Evolutionary conservation across 2,113 vertebrate species (phyloP).

Genomic region (Ictalurus punctatus): DNA sequence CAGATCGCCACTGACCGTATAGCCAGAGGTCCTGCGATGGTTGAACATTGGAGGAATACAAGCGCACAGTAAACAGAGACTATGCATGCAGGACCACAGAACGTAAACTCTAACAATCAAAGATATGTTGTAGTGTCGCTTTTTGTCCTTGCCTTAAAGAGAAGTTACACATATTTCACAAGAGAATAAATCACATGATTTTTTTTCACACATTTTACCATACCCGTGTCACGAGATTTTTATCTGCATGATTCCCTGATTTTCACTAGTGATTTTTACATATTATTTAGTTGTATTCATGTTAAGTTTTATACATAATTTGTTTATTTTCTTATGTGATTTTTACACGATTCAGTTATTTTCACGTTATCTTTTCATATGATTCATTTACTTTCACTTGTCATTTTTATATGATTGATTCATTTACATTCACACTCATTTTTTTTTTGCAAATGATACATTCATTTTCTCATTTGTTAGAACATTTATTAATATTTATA

Average conservation of each 20-base stretch:
- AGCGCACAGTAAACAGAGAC: slow-evolving; percentile 15
- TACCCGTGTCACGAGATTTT: neutral
- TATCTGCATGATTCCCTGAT: neutral
- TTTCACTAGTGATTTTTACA: neutral
- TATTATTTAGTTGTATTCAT: neutral
- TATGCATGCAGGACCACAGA: neutral
- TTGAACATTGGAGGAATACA: slow-evolving; percentile 22
- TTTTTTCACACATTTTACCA: neutral
- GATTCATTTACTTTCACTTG: neutral
- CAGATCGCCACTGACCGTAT: slow-evolving; percentile 54
- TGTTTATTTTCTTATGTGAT: neutral
- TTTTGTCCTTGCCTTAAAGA: slow-evolving; percentile 6
- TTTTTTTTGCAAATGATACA: neutral
- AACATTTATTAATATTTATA: neutral
- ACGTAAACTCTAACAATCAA: slow-evolving; percentile 11
- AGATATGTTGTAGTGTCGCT: neutral
- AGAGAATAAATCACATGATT: neutral
- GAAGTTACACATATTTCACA: neutral
- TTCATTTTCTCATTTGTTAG: neutral
- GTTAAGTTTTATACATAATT: neutral
- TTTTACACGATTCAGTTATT: neutral
- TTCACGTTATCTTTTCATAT: neutral
- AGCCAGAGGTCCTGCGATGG: slow-evolving; percentile 20
- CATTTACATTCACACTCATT: neutral
- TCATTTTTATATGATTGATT: neutral